Base-by-base conservation (phyloP, 2,888 invertebrate species). In the Philaethria dido region DNA sequence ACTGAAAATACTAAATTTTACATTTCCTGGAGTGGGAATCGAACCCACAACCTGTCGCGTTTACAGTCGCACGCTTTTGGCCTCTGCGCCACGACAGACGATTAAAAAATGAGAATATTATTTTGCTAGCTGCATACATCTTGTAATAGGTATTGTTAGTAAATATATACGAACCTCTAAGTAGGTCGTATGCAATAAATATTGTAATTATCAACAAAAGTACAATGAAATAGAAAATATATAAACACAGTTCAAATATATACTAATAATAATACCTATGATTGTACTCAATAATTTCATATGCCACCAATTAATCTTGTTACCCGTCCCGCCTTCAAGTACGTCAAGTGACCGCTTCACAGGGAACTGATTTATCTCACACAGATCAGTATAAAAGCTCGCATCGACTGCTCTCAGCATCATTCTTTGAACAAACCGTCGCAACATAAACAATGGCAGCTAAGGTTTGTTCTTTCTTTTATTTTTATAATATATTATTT, bases 391-490 rank as follows among this genome's bases (percentile, higher is more conserved):
- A 85, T 87, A 87, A 78, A 87, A 85, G 75, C 76, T 65, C 69
- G 67, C 66, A 70, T 66, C 64, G 52, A 70, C 50, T 55, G 64
- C 69, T 66, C 44, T 68, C 67, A 55, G 73, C 75, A 83, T 84
- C 86, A 87, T 83, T 88, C 78, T 70, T 75, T 72, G 74, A 77
- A 80, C 80, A 82, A 74, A 81, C 75, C 78, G 75, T 76, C 74
- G 74, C 76, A 79, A 77, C 71, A 68, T 76, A 77, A 77, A 75
- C 77, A 82, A 88, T 88, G 88, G 85, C 86, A 78, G 82, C 86
- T 77, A 88, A 87, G 87, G 88, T 88, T 77, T 50, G 69, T 67
- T 39, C 6, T 16, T 33, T 16, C 14, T 44, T 62, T 60, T 6
- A 60, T 33, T 60, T 60, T 59, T 6, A n/a, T n/a, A 62, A 45